Evolutionary conservation across 2,888 invertebrate species (phyloP).

Genomic region (Hirtodrosophila cameraria): DNA sequence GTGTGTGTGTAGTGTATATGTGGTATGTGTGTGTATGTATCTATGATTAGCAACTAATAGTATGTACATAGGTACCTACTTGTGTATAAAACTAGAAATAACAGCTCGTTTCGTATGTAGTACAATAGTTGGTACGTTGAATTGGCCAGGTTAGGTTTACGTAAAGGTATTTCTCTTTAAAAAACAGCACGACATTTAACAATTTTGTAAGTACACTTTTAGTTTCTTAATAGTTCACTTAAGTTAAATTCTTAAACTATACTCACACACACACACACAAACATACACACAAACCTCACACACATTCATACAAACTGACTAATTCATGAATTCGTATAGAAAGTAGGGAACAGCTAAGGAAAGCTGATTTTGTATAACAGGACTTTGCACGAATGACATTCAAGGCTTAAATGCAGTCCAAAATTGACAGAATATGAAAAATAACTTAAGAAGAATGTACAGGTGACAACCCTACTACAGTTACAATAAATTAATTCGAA

Average conservation of each 20-base stretch:
- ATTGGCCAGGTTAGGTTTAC: slow-evolving; percentile 42
- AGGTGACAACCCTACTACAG: no score
- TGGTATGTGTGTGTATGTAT: background rate
- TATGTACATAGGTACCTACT: slow-evolving; percentile 1
- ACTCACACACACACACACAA: slow-evolving; percentile 15
- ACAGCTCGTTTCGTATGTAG: slow-evolving; percentile 23
- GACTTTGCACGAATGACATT: background rate
- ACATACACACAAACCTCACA: slow-evolving; percentile 6
- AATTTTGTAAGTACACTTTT: slow-evolving; percentile 68
- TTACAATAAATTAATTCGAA: no score
- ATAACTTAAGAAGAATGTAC: no score
- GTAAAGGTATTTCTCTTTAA: slow-evolving; percentile 28
- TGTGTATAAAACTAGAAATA: slow-evolving; percentile 15
- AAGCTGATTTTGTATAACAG: background rate
- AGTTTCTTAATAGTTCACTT: slow-evolving; percentile 48
- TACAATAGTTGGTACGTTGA: slow-evolving; percentile 31
- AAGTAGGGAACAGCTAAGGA: background rate
- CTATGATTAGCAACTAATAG: slow-evolving; percentile 15
- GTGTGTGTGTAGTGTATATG: slow-evolving; percentile 7
- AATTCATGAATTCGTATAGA: background rate
- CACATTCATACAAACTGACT: background rate
- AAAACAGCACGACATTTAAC: slow-evolving; percentile 69
- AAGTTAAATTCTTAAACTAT: slow-evolving; percentile 14
- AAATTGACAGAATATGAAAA: background rate
- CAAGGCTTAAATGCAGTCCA: slow-evolving; percentile 27